A percentile compares a stretch with the other conserved stretches of the same genome.
These are phyloP conservation scores for Bursaphelenchus mucronatus DNA, from an alignment of 1,140 invertebrate species.

Conservation along the genomic window DNA sequence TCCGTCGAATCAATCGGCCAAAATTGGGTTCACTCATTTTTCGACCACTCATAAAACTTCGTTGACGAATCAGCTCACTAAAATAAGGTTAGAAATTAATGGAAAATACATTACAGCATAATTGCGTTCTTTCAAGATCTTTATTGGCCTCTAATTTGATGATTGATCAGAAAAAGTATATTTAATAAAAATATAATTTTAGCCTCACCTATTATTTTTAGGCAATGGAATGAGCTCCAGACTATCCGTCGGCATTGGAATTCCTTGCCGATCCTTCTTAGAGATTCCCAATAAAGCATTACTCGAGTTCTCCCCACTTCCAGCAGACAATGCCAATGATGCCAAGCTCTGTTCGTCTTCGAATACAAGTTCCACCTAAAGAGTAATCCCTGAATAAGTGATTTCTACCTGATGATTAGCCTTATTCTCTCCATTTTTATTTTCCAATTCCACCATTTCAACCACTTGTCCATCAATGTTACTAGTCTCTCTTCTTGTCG, in stretches of 20 bases:
- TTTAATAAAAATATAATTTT: not conserved
- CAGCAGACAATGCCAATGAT: conserved; percentile 14
- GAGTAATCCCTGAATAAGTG: not conserved
- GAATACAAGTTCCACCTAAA: no score
- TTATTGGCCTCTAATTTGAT: no score
- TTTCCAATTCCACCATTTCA: conserved; percentile 27
- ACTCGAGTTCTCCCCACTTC: conserved; percentile 22
- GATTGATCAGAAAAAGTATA: no score
- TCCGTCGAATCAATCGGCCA: no score
- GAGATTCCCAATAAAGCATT: conserved; percentile 22
- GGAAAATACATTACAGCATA: no score
- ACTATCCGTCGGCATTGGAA: conserved; percentile 31
- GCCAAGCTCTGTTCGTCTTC: not conserved
- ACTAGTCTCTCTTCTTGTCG: conserved; percentile 36
- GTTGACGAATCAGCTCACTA: no score
- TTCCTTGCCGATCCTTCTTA: not conserved
- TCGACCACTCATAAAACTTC: no score
- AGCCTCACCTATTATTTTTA: not conserved
- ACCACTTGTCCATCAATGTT: conserved; percentile 35
- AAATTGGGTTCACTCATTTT: no score
- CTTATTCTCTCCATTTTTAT: not conserved
- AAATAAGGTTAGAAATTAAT: no score
- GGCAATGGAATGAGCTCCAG: conserved; percentile 21
- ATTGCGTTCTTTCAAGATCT: no score
- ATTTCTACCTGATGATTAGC: conserved; percentile 13